phyloP scores from a whole-genome alignment of 2,797 vertebrate species.

The Spea hammondii region DNA sequence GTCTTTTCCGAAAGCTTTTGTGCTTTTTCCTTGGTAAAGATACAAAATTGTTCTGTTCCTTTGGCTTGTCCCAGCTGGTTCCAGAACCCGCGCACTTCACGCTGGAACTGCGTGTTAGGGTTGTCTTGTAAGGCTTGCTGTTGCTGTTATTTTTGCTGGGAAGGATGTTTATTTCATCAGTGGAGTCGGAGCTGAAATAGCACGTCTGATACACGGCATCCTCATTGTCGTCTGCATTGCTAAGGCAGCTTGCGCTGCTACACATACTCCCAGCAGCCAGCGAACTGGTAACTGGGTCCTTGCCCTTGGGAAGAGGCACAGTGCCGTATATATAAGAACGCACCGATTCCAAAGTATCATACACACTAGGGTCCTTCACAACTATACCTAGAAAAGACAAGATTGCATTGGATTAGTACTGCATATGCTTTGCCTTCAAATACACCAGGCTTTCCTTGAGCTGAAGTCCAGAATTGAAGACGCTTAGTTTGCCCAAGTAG shows the following conservation, averaged over 20 bases:
- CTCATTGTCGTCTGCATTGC: slow-evolving; percentile 69
- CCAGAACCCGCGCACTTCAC: slow-evolving; percentile 66
- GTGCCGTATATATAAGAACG: slow-evolving; percentile 80
- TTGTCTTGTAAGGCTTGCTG: slow-evolving; percentile 61
- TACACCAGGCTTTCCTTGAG: no score
- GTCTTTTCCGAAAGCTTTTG: slow-evolving; percentile 83
- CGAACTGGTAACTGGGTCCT: slow-evolving; percentile 71
- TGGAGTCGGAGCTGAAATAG: slow-evolving; percentile 66
- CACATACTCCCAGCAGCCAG: slow-evolving; percentile 69
- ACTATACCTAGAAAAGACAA: slow-evolving; percentile 75
- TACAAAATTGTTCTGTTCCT: slow-evolving; percentile 63
- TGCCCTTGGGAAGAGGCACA: slow-evolving; percentile 56
- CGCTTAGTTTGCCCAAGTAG: no score
- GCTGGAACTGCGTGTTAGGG: slow-evolving; percentile 84
- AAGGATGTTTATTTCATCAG: slow-evolving; percentile 61
- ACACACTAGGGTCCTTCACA: slow-evolving; percentile 85
- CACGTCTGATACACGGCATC: slow-evolving; percentile 90
- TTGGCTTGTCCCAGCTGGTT: slow-evolving; percentile 68
- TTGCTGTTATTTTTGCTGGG: slow-evolving; percentile 60
- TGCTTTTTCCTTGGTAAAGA: slow-evolving; percentile 75
- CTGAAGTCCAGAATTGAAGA: no score
- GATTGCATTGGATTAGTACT: not conserved
- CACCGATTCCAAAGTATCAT: slow-evolving; percentile 89
- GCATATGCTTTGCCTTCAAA: not conserved
- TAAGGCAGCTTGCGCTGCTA: slow-evolving; percentile 75